These are phyloP conservation scores for Gymnorhina tibicen DNA, from an alignment of 2,113 vertebrate genomes.

Conservation along the genomic window DNA sequence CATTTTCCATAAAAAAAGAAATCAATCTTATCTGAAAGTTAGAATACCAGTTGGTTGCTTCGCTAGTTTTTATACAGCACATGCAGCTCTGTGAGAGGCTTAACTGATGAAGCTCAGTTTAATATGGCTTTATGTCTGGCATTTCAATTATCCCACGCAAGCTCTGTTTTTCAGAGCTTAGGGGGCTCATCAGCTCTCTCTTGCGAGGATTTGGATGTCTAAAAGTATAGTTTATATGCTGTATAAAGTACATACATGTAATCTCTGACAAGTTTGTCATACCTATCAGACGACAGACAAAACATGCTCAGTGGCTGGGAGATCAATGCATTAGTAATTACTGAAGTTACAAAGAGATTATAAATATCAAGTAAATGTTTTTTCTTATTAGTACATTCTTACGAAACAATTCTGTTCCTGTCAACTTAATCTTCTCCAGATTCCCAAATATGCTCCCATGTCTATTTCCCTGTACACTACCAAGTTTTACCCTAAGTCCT, in stretches of 20 bases:
- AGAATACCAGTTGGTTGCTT: neutral
- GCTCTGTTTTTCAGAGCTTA: slow-evolving; percentile 18
- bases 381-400: neutral
- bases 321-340: neutral
- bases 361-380: neutral
- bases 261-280: neutral
- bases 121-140: slow-evolving; percentile 34
- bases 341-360: neutral
- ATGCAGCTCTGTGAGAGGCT: neutral
- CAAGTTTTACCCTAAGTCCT: neutral
- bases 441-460: neutral
- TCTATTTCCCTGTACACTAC: neutral
- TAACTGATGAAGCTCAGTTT: slow-evolving; percentile 9
- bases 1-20: neutral
- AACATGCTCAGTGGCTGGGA: neutral
- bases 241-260: neutral
- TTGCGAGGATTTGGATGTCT: neutral
- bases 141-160: slow-evolving; percentile 1
- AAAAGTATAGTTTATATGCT: neutral
- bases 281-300: neutral
- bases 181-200: neutral
- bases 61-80: neutral
- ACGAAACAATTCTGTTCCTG: neutral
- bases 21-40: neutral
- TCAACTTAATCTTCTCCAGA: neutral